Evolutionary conservation across 1,140 invertebrate genomes (phyloP), one percentile per base, ranked within the genome.

Genomic region (Sipha flava): DNA sequence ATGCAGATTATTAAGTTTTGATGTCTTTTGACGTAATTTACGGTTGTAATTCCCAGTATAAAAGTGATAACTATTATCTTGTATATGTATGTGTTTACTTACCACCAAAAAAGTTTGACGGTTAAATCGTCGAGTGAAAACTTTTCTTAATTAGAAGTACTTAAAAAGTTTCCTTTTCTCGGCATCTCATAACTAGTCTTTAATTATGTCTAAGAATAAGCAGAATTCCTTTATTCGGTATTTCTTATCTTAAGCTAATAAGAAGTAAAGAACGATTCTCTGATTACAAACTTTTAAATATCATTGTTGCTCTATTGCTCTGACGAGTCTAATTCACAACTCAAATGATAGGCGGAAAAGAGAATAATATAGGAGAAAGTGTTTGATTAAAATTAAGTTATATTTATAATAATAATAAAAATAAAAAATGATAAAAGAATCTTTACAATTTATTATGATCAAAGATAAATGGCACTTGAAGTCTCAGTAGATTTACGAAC

Each of bases 111-210:
- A 26, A 45, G 66, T 68, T 68, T 45, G n/a, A 68, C 5, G 21
- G 37, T 68, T 68, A 68, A 68, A 68, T 45, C 40, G 37, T 6
- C 23, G 23, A 43, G 16, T 26, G 23, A 29, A 68, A 68, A 68
- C 66, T 68, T 68, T 68, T 45, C 66, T 68, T 68, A 68, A 68
- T 68, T 68, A 68, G 66, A 68, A 68, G 66, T 40, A 45, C 66
- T 68, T 68, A 68, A 45, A 68, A 68, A 68, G 66, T 68, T 68
- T 43, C 40, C 40, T 14, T 68, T 68, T 29, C 40, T 45, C 40
- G 6, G 16, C 21, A 7, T 68, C 16, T 45, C 40, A 45, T 68
- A 45, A 68, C 62, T 66, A 68, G 66, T 45, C 66, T 68, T 68
- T 68, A 68, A 68, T 68, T 45, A 45, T 68, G 40, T 68, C 34